These are phyloP conservation scores for Alfaro cultratus DNA, from an alignment of 2,797 vertebrate genomes.

Conservation along the genomic window DNA sequence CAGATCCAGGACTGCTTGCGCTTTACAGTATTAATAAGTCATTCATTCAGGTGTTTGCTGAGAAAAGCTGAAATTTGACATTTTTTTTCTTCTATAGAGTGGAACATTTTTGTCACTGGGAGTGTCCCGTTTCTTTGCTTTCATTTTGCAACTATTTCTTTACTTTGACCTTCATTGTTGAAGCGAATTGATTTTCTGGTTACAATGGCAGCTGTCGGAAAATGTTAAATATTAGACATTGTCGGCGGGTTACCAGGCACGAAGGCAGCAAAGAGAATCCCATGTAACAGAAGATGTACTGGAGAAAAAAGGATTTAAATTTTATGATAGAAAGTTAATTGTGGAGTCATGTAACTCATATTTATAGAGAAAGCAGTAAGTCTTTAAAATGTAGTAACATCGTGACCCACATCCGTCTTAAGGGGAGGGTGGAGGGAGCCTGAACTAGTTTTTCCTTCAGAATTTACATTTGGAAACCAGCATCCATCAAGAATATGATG, in stretches of 20 bases:
- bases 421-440: not conserved
- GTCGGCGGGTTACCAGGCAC: not conserved
- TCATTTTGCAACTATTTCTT: not conserved
- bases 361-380: not conserved
- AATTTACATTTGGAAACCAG: not conserved
- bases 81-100: not conserved
- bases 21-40: not conserved
- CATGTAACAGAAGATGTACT: not conserved
- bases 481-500: conserved; percentile 5
- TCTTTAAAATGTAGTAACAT: not conserved
- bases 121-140: conserved; percentile 5
- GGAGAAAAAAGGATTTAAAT: too few species aligned
- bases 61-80: not conserved
- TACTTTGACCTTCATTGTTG: not conserved
- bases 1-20: not conserved
- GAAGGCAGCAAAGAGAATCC: not conserved
- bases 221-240: not conserved
- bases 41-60: not conserved
- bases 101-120: not conserved
- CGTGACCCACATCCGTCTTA: not conserved
- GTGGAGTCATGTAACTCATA: not conserved
- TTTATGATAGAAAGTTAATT: not conserved
- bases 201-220: not conserved
- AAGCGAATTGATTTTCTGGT: not conserved
- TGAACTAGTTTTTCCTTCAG: not conserved